Evolutionary conservation across 2,888 invertebrate species (phyloP), one percentile per base, ranked within the genome.

Genomic region (Sesamia inferens): DNA sequence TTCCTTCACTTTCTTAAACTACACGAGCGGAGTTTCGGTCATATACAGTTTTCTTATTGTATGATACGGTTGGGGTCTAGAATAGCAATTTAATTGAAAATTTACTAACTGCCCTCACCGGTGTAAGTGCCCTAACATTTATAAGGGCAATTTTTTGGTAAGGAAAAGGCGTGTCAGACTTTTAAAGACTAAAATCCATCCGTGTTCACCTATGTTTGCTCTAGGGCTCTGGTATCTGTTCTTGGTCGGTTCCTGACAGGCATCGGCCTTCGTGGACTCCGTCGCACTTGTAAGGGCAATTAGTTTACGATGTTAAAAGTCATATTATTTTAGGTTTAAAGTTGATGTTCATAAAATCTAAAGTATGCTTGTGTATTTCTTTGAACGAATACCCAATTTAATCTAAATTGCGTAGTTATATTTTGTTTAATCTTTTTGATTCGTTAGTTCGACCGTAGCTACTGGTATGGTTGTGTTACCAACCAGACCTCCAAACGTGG

Each of bases 21-120:
- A 13, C 5, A 19, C 16, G 13, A 19, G 7, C 19, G 19, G 11
- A 54, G 22, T n/a, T 54, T 54, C n/a, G 2, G n/a, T 7, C 14
- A 14, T 58, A 1, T 59, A 13, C 3, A 5, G 4, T 48, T 73
- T 39, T n/a, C 0, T 5, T 68, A 62, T 1, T 77, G 77, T 57
- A 0, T 22, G 55, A 44, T 10, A 51, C 57, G n/a, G 48, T 63
- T 68, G 68, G 71, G 54, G 70, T 68, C 71, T 58, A 77, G 77
- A 82, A 79, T 79, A 81, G 22, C 73, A 77, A 79, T 84, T 71
- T 74, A 79, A 82, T 84, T 77, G 61, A 71, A 74, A 73, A 79
- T 82, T 70, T 24, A 68, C 72, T 76, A 69, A 75, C 68, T 73
- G 68, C 54, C 55, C 66, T 31, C 48, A 66, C 39, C 14, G 5